Percentiles rank a stretch among this genome's conserved stretches.
phyloP scores from a whole-genome alignment of 2,888 invertebrate species.

The Caenorhabditis becei region DNA sequence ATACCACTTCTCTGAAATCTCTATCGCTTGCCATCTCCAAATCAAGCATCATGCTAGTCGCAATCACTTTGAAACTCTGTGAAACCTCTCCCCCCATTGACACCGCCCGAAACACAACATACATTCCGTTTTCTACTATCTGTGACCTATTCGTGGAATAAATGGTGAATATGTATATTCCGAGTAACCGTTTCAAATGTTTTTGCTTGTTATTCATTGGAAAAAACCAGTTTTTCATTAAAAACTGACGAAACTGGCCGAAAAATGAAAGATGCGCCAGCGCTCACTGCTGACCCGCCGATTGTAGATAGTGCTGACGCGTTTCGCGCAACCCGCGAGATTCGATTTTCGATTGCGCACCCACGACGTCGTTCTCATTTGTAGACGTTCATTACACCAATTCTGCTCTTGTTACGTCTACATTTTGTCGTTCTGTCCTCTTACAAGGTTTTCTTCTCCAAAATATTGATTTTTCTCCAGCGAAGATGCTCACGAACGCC shows the following conservation, averaged over 20 bases:
- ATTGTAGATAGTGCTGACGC: not conserved
- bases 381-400: not conserved
- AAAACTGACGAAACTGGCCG: too few species aligned
- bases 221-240: not conserved
- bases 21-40: constrained; percentile 45
- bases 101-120: constrained; percentile 19
- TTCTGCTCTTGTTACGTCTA: too few species aligned
- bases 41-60: constrained; percentile 11
- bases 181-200: too few species aligned
- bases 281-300: not conserved
- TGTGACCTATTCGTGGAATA: not conserved
- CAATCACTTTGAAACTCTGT: not conserved
- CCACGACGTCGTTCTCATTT: too few species aligned
- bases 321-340: constrained; percentile 1
- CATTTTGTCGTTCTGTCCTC: not conserved
- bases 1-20: not conserved
- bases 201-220: too few species aligned
- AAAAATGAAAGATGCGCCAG: not conserved
- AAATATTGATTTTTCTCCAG: not conserved
- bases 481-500: not conserved
- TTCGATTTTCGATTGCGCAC: not conserved
- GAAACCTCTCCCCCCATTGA: too few species aligned
- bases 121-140: constrained; percentile 5
- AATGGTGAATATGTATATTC: too few species aligned
- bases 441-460: not conserved